These are phyloP conservation scores for Ligdia adustata DNA, from an alignment of 2,888 invertebrate species.

Conservation along the genomic window DNA sequence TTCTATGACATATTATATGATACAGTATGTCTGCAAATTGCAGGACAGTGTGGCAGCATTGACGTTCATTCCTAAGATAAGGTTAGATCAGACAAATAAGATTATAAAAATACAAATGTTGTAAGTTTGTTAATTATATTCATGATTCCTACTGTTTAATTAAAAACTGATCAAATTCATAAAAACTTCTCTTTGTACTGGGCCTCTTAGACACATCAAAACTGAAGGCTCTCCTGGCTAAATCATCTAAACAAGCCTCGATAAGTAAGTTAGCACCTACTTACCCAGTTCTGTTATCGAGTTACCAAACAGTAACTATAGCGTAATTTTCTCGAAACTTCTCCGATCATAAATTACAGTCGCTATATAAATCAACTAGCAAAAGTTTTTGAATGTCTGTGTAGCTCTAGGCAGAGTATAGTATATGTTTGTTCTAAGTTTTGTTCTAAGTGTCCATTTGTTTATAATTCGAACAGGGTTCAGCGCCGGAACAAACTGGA, in stretches of 20 bases:
- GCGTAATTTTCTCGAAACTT: constrained; percentile 11
- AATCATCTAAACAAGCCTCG: background rate
- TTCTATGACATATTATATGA: no score
- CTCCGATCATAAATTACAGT: constrained; percentile 14
- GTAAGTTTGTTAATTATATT: no score
- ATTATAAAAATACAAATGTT: no score
- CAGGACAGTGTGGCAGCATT: no score
- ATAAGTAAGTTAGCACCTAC: background rate
- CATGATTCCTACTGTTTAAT: no score
- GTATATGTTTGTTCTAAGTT: constrained; percentile 12
- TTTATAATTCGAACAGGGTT: constrained; percentile 5
- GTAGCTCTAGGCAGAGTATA: constrained; percentile 13
- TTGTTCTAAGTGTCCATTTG: background rate
- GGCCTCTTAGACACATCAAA: no score
- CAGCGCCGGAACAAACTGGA: constrained; percentile 13
- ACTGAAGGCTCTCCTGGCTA: no score
- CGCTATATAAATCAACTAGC: constrained; percentile 15
- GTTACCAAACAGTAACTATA: background rate
- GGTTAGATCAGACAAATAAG: no score
- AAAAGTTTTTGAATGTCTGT: constrained; percentile 13
- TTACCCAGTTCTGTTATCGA: background rate
- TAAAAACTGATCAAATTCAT: no score
- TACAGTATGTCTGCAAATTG: no score
- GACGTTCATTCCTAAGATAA: no score
- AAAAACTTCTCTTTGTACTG: no score